A percentile compares a stretch with the other conserved stretches of the same genome.
Evolutionary conservation across 2,113 vertebrate species (phyloP).

Genomic region (Porphyrio hochstetteri): DNA sequence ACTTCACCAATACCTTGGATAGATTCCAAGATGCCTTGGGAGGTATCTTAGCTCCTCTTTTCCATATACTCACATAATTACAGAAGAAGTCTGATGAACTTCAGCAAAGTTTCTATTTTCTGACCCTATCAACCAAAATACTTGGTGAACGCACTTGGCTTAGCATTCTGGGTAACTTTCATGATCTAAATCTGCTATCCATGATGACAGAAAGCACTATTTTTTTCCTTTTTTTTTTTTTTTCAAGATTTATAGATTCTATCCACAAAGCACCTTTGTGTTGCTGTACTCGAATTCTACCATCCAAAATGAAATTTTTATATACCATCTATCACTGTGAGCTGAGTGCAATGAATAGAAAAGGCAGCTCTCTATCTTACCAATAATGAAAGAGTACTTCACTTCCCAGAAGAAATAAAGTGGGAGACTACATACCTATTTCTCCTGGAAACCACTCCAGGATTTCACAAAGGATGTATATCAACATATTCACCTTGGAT

Average conservation of each 20-base stretch:
- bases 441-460: slow-evolving; percentile 59
- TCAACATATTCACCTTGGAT: slow-evolving; percentile 58
- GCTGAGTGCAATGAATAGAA: slow-evolving; percentile 52
- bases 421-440: not conserved
- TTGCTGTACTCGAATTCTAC: slow-evolving; percentile 42
- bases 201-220: slow-evolving; percentile 13
- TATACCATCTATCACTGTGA: slow-evolving; percentile 38
- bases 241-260: slow-evolving; percentile 16
- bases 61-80: not conserved
- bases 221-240: not conserved
- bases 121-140: slow-evolving; percentile 40
- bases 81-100: slow-evolving; percentile 19
- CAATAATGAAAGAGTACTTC: slow-evolving; percentile 58
- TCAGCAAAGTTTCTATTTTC: not conserved
- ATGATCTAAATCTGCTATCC: slow-evolving; percentile 44
- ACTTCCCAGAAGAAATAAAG: slow-evolving; percentile 61
- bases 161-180: slow-evolving; percentile 32
- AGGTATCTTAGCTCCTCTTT: slow-evolving; percentile 28
- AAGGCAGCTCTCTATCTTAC: slow-evolving; percentile 58
- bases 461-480: slow-evolving; percentile 49
- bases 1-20: not conserved
- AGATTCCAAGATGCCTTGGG: not conserved
- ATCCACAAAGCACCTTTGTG: slow-evolving; percentile 49
- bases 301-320: slow-evolving; percentile 62
- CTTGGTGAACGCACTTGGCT: slow-evolving; percentile 21